These are phyloP conservation scores for Spheniscus mendiculus DNA, from an alignment of 2,113 vertebrate genomes.

Conservation along the genomic window DNA sequence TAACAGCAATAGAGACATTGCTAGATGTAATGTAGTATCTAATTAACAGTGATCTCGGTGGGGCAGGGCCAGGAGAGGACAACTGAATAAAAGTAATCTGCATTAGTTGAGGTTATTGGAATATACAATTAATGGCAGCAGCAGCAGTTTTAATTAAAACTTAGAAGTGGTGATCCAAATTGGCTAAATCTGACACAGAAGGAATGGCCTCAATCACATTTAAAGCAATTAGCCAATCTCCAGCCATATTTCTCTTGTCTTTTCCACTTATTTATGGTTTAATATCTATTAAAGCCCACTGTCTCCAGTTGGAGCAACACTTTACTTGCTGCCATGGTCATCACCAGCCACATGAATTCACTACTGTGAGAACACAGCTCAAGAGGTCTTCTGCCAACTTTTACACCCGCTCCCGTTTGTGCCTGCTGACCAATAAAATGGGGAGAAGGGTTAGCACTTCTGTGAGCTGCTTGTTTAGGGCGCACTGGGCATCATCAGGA, in stretches of 20 bases:
- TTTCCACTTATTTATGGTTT: neutral
- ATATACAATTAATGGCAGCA: slow-evolving; percentile 25
- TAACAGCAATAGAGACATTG: slow-evolving; percentile 45
- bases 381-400: neutral
- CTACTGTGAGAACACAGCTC: neutral
- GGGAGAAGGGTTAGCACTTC: neutral
- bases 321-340: neutral
- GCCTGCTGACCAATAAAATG: rapidly evolving
- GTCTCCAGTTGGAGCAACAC: neutral
- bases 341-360: neutral
- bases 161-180: neutral
- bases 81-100: slow-evolving; percentile 27
- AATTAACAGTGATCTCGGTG: slow-evolving; percentile 60
- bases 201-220: neutral
- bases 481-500: neutral
- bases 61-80: slow-evolving; percentile 23
- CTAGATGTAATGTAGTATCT: slow-evolving; percentile 35
- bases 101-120: slow-evolving; percentile 23
- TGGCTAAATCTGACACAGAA: neutral
- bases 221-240: neutral
- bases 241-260: neutral
- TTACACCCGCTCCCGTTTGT: neutral
- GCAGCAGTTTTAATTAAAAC: slow-evolving; percentile 36
- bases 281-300: neutral
- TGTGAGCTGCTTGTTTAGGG: neutral